Base-by-base conservation (phyloP, 2,888 invertebrate genomes). In the Odontothrips loti region DNA sequence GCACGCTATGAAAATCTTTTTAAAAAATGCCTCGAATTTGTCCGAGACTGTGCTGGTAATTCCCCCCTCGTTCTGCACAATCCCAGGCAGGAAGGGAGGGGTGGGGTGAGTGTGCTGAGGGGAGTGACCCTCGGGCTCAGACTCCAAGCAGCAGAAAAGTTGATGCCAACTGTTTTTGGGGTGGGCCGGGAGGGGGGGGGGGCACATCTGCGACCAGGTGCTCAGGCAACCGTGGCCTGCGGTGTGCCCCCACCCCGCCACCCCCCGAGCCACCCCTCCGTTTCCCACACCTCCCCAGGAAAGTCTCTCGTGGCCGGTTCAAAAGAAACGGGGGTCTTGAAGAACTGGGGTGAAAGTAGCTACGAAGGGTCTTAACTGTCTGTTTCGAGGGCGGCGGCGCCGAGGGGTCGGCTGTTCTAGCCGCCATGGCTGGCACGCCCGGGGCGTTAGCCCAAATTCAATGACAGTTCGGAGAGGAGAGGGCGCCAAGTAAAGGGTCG, bases 311-410 rank as follows among this genome's bases (percentile, higher is more conserved):
- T 27, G 68, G 68, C 68, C 68, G 68, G 68, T 75, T 75, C 68
- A 75, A 75, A 75, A 75, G 68, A 75, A 75, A 27, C 68, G 68
- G 23, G 27, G 68, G 68, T 75, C 68, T 75, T 75, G 68, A 75
- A 75, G 68, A 75, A 75, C 23, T 75, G 68, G 68, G 68, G 68
- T 75, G 68, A 75, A 75, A 75, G 68, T 75, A 75, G 68, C 68
- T 12, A 75, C 23, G 27, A 12, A 75, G 68, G 68, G 68, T 75
- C 68, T 75, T 75, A 75, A 75, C 68, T 75, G 68, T 75, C 68
- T 23, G 68, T 75, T 23, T 20, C 23, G 68, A 20, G 51, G 51
- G 12, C 51, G 51, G 12, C 51, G 51, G 51, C 1, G 34, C 34
- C 34, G 34, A 43, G 58, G 58, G 58, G 58, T 58, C 58, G 51